Conservation (phyloP, 64 coral and sea anemone genomes). For the Trachythela sp. region DNA sequence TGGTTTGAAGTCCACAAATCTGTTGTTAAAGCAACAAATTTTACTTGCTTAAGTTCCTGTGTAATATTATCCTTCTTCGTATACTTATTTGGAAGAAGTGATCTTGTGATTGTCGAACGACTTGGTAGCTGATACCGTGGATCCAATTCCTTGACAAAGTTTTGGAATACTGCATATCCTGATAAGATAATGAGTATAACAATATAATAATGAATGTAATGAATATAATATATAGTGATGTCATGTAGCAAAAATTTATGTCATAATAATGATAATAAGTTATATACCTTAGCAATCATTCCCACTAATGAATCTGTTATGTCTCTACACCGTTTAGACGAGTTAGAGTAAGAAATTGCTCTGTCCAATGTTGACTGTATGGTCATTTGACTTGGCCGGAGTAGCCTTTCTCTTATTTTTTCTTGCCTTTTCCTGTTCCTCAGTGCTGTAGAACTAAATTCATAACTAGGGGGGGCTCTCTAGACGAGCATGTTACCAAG, state of each 20-base stretch:
- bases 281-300: neutral
- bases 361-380: neutral
- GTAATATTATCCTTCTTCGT: neutral
- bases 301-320: neutral
- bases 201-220: neutral
- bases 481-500: too few species aligned
- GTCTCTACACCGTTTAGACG: neutral
- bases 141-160: neutral
- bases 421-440: neutral
- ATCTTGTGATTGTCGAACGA: neutral
- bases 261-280: too few species aligned
- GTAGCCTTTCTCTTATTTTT: neutral
- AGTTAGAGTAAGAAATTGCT: neutral
- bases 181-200: too few species aligned
- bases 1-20: neutral
- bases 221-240: neutral
- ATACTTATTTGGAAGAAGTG: neutral
- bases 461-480: too few species aligned
- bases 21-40: neutral
- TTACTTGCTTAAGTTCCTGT: neutral
- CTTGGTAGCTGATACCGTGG: neutral
- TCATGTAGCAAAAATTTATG: neutral
- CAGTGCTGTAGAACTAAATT: too few species aligned
- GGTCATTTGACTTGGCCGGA: neutral
- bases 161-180: too few species aligned